Base-by-base conservation (phyloP, 2,888 invertebrate genomes). In the Tiphia femorata region DNA sequence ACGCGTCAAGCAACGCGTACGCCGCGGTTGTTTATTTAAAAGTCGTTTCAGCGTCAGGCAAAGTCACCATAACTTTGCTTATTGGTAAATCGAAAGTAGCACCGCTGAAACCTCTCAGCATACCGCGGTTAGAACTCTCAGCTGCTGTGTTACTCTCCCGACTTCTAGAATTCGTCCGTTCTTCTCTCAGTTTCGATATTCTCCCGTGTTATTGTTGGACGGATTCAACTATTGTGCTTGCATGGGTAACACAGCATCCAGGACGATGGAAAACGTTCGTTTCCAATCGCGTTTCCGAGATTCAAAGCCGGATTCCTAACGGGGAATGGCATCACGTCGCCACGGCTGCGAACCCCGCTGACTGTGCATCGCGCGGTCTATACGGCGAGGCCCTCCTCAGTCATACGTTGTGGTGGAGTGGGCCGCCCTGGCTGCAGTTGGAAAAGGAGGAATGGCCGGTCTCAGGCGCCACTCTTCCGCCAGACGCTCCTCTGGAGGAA, bases 271-370 rank as follows among this genome's bases (percentile, higher is more conserved):
- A 20, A 10, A 20, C 41, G 3, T 49, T 49, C 5, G 20, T 49
- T 0, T 16, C 40, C 2, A 21, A 49, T 20, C 27, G 49, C 6
- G 49, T 49, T 2, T 3, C 20, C 1, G 38, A 37, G 2, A 21
- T 49, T 12, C 29, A 38, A 1, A 16, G n/a, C 6, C 25, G n/a
- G 0, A 3, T 48, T 14, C 29, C 38, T 1, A n/a, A 38, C 7
- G 48, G 0, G 2, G 3, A 17, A 17, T 48, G 48, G 48, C 16
- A 27, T 5, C 27, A 48, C 27, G 48, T 48, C n/a, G n/a, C n/a
- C n/a, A n/a, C n/a, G n/a, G n/a, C n/a, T n/a, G n/a, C n/a, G n/a
- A n/a, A n/a, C n/a, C n/a, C n/a, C n/a, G n/a, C n/a, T n/a, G n/a
- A n/a, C n/a, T n/a, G n/a, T n/a, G n/a, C n/a, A n/a, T n/a, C n/a